Base-by-base conservation (phyloP, 1,140 invertebrate species). In the Micrasema minimum region DNA sequence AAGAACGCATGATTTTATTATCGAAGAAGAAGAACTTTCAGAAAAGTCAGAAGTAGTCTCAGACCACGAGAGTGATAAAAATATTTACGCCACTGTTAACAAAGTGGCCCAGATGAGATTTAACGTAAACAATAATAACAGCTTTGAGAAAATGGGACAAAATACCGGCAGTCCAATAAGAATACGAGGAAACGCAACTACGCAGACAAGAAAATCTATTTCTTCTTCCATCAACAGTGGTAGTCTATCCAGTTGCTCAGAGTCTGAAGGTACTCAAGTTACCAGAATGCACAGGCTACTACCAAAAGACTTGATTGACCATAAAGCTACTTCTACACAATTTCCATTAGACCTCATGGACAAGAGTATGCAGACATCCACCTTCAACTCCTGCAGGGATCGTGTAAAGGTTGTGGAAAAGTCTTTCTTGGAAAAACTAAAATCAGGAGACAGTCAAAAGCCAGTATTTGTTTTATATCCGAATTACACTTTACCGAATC, bases 381-480 rank as follows among this genome's bases (percentile, higher is more conserved):
- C 80, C 75, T 77, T 82, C 53, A 80, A 77, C 61, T 75, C 80
- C 20, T 77, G 79, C 16, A 80, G 79, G 62, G 81, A 83, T 57
- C 77, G 79, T 61, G 82, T 83, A 75, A 86, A 87, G 77, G 80
- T 89, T 31, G 83, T 90, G 35, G 88, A 89, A 75, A 86, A 88
- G 7, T 90, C 89, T 5, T 90, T 90, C 76, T 79, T 90, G 53
- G 86, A 86, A 72, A 89, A 90, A 79, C 77, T 90, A 20, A 89
- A 89, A 79, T 83, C 86, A 74, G 88, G 88, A 12, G 86, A 88
- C 75, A 84, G 84, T 74, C 82, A 89, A 12, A 88, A 91, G 76
- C 92, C 93, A 2, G 91, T 96, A 11, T 96, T 95, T 78, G 91
- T 97, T 46, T 89, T 95, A 71, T 97, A 96, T 85, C 95, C 95